Evolutionary conservation across 2,113 vertebrate species (phyloP), one percentile per base, ranked within the genome.

Genomic region (Meles meles): DNA sequence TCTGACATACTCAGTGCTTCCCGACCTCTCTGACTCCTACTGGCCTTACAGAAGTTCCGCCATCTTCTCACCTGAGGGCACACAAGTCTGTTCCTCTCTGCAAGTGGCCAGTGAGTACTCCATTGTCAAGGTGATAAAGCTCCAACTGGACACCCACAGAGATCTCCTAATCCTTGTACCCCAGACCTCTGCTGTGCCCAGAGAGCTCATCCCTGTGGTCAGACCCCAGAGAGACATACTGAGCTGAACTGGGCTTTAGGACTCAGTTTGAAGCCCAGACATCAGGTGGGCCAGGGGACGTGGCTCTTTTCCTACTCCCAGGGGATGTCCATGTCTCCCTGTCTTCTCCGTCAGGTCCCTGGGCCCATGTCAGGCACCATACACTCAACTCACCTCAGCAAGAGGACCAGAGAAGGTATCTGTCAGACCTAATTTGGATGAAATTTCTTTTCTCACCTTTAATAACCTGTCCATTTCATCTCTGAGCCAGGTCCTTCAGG

Each of bases 41-140:
- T 37, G 72, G 57, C 99, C 99, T 8, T 93, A 65, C 31, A 99
- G 99, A 92, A 98, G 98, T 37, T 97, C 98, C 3, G 99, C 99
- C 71, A 99, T 99, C 0, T 95, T 98, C 21, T 37, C 9, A n/a
- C 99, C 98, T 0, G 99, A 72, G 49, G 21, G 72, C 1, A 6
- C 4, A 21, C 63, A 13, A 57, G 29, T 57, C 47, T 55, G 4
- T 52, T 39, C 17, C 55, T 8, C 27, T 25, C n/a, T 0, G 27
- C 27, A 81, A 42, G 49, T 7, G 57, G 31, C 79, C 49, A 71
- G 13, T 92, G 37, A 92, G 90, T 57, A 69, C n/a, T 42, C 18
- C 6, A 23, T 21, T 31, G 29, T 59, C 27, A 23, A 3, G 27
- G n/a, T 31, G 61, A 71, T n/a, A 15, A 65, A 55, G 5, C 8